Evolutionary conservation across 2,888 invertebrate species (phyloP).

Genomic region (Chydorus sphaericus): DNA sequence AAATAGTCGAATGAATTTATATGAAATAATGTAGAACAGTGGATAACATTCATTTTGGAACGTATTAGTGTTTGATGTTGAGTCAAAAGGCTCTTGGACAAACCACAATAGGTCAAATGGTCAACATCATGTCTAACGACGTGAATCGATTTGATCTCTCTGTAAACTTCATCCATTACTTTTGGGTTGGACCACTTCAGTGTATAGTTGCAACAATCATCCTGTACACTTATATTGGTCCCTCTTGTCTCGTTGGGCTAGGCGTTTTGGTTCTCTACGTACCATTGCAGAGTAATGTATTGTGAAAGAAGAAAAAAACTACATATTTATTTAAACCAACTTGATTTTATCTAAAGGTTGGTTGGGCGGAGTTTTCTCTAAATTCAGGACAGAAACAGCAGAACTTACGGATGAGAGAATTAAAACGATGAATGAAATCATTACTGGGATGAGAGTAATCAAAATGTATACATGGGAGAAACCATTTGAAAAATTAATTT

Average conservation of each 20-base stretch:
- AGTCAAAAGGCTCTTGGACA: constrained; percentile 69
- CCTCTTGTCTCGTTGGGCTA: constrained; percentile 57
- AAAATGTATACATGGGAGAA: constrained; percentile 43
- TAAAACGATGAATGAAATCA: constrained; percentile 37
- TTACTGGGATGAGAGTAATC: constrained; percentile 37
- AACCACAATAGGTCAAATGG: constrained; percentile 80
- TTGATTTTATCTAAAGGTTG: too few relatives aligned
- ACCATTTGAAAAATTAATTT: constrained; percentile 31
- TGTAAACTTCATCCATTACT: constrained; percentile 28
- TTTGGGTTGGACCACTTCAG: constrained; percentile 59
- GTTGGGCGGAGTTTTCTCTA: constrained; percentile 29
- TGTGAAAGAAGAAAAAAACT: too few relatives aligned
- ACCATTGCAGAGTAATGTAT: constrained; percentile 60
- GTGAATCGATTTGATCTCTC: constrained; percentile 84
- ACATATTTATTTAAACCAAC: too few relatives aligned
- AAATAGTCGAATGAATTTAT: constrained; percentile 18
- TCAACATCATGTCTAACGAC: constrained; percentile 88
- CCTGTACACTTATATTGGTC: constrained; percentile 59
- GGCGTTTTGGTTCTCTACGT: constrained; percentile 59
- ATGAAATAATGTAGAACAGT: background rate
- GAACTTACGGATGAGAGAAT: constrained; percentile 36
- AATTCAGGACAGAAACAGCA: constrained; percentile 32
- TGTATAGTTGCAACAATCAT: constrained; percentile 63
- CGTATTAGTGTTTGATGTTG: background rate
- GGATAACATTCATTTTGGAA: background rate